Evolutionary conservation across 2,797 vertebrate genomes (phyloP).

Genomic region (Catharus ustulatus): DNA sequence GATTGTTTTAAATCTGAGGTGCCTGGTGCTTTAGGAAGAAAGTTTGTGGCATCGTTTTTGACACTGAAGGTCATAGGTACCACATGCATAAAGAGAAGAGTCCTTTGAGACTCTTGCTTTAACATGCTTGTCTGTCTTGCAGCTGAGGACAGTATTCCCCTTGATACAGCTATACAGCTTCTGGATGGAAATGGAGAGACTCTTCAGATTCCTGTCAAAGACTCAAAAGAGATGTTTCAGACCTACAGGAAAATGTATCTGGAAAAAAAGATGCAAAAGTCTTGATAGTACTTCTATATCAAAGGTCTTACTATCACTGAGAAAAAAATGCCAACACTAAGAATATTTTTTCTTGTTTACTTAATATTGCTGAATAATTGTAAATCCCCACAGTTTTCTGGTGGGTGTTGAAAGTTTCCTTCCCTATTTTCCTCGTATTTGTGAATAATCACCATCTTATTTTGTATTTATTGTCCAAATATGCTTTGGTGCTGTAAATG

Average conservation of each 20-base stretch:
- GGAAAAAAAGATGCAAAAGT: conserved; percentile 75
- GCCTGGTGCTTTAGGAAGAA: neutral
- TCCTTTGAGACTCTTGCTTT: conserved; percentile 1
- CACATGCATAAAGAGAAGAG: neutral
- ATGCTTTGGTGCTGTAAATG: conserved; percentile 2
- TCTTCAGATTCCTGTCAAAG: conserved; percentile 57
- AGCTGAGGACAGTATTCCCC: conserved; percentile 58
- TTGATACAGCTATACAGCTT: conserved; percentile 60
- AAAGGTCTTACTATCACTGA: neutral
- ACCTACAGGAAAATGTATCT: conserved; percentile 77
- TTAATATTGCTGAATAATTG: neutral
- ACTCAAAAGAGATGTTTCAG: conserved; percentile 75
- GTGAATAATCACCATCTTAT: neutral
- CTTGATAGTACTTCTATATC: conserved; percentile 47
- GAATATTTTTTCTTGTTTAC: neutral
- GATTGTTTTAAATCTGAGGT: neutral
- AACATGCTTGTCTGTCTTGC: conserved; percentile 41
- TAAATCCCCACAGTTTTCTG: neutral
- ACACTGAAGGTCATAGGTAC: neutral
- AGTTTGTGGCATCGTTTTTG: neutral
- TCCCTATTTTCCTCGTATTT: neutral
- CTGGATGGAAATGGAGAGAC: conserved; percentile 62
- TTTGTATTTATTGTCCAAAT: conserved; percentile 26
- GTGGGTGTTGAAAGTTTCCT: neutral
- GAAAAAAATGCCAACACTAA: neutral